These are phyloP conservation scores for Coptodon rendalli DNA, from an alignment of 2,113 vertebrate species.

Conservation along the genomic window DNA sequence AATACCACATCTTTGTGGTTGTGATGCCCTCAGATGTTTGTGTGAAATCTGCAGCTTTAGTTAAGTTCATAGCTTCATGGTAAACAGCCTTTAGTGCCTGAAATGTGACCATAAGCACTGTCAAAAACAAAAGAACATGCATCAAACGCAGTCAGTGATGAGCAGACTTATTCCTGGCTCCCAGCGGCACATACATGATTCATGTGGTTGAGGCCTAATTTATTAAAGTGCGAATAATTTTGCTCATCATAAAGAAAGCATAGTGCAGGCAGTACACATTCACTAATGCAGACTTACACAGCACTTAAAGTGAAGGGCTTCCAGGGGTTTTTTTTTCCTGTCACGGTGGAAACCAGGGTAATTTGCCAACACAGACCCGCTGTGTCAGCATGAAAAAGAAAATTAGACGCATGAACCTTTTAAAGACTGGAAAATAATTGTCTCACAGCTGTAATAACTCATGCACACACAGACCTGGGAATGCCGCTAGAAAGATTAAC, in stretches of 20 bases:
- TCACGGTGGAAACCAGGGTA: background rate
- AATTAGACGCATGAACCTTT: constrained; percentile 3
- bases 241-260: background rate
- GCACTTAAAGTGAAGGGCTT: constrained; percentile 12
- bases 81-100: background rate
- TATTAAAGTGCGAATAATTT: background rate
- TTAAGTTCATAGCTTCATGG: background rate
- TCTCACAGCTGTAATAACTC: background rate
- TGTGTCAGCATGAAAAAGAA: constrained; percentile 19
- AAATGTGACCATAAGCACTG: background rate
- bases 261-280: background rate
- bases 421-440: constrained; percentile 13
- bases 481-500: background rate
- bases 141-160: background rate
- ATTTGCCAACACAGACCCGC: background rate
- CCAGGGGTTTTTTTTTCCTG: background rate
- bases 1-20: background rate
- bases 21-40: background rate
- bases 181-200: background rate
- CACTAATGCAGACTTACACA: background rate
- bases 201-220: background rate
- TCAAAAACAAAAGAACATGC: background rate
- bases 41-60: background rate
- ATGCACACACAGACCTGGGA: background rate
- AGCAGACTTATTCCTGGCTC: background rate